Conservation (phyloP, 2,797 vertebrate species). For the Triplophysa bombifrons region DNA sequence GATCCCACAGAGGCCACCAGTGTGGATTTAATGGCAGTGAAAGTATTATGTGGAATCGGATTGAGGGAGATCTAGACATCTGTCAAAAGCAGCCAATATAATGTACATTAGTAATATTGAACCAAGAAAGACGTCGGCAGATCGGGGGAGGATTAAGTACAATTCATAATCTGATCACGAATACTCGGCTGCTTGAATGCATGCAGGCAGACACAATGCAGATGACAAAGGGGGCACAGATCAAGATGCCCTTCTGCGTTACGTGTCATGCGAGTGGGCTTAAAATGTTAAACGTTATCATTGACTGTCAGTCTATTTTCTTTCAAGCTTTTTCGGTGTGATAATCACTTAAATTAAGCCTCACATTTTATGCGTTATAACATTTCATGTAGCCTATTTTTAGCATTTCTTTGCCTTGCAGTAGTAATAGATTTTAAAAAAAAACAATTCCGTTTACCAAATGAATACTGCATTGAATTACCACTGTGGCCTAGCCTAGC, state of each 20-base stretch:
- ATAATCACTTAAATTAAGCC: not conserved
- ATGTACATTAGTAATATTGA: conserved; percentile 85
- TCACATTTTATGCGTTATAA: not conserved
- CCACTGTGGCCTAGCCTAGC: too few relatives aligned
- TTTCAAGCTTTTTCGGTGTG: not conserved
- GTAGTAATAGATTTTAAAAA: not conserved
- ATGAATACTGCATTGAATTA: not conserved
- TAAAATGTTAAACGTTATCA: conserved; percentile 23
- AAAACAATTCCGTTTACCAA: not conserved
- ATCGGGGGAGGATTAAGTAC: conserved; percentile 75
- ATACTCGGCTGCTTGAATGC: conserved; percentile 61
- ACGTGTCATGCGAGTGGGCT: conserved; percentile 24
- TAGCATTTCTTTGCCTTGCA: not conserved
- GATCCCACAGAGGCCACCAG: conserved; percentile 63
- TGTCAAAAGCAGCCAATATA: conserved; percentile 81
- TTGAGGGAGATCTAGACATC: conserved; percentile 77
- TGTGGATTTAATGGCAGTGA: conserved; percentile 75
- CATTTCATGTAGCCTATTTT: not conserved
- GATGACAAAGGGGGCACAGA: conserved; percentile 47
- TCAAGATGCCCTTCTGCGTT: conserved; percentile 48
- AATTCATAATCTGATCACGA: conserved; percentile 77
- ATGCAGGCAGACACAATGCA: conserved; percentile 37
- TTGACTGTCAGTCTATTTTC: not conserved
- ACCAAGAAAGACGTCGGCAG: conserved; percentile 62
- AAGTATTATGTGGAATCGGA: conserved; percentile 73